A percentile compares a stretch with the other conserved stretches of the same genome.
phyloP scores from a whole-genome alignment of 2,888 invertebrate genomes.

The Hybos culiciformis region DNA sequence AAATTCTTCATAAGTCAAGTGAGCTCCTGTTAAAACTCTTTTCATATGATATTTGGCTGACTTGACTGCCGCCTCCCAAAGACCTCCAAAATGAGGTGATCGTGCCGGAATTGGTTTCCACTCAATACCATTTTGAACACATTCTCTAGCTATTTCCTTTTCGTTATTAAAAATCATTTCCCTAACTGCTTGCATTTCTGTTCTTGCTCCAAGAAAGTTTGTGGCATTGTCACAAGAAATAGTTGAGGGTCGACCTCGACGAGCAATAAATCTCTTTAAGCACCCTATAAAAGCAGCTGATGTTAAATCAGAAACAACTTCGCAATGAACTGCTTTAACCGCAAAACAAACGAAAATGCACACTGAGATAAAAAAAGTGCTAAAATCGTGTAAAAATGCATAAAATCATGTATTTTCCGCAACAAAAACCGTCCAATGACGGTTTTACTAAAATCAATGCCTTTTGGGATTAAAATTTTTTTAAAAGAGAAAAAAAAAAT shows the following conservation, averaged over 20 bases:
- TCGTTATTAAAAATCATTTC: background rate
- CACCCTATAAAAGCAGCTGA: slow-evolving; percentile 11
- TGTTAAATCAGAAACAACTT: slow-evolving; percentile 14
- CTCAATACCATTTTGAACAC: slow-evolving; percentile 4
- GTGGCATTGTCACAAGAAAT: slow-evolving; percentile 14
- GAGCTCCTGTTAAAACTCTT: background rate
- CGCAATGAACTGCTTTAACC: slow-evolving; percentile 13
- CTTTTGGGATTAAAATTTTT: no score
- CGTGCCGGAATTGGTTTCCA: slow-evolving; percentile 9
- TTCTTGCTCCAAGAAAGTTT: slow-evolving; percentile 13
- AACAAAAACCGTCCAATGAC: slow-evolving; percentile 12
- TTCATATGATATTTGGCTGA: slow-evolving; percentile 2
- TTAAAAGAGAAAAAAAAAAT: no score
- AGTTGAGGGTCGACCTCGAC: slow-evolving; percentile 10
- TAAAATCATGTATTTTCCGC: no score
- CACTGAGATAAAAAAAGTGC: no score
- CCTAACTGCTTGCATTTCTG: slow-evolving; percentile 7
- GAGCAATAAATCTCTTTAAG: slow-evolving; percentile 11
- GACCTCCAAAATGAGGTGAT: slow-evolving; percentile 14
- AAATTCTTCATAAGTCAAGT: slow-evolving; percentile 6
- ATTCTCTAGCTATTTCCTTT: slow-evolving; percentile 7
- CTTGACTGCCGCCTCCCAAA: slow-evolving; percentile 10
- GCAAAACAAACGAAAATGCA: slow-evolving; percentile 12
- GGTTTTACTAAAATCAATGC: no score
- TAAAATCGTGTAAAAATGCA: no score